Evolutionary conservation across 2,113 vertebrate species (phyloP).

Genomic region (Cheilinus undulatus): DNA sequence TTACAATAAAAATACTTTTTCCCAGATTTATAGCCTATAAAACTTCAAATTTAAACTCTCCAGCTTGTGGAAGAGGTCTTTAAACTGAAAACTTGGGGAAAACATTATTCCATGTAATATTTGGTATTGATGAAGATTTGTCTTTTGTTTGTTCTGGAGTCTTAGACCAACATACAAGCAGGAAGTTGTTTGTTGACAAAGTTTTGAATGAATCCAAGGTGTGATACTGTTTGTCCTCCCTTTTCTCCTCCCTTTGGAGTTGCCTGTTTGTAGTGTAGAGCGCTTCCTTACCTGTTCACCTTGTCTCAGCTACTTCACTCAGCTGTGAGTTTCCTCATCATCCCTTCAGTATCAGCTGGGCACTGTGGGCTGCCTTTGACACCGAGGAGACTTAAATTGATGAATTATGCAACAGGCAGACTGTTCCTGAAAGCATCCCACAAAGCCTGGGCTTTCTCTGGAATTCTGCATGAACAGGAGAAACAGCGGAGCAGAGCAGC

Average conservation of each 20-base stretch:
- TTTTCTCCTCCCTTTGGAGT: conserved; percentile 35
- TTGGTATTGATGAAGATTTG: background rate
- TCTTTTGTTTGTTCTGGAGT: conserved; percentile 7
- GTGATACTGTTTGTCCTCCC: conserved; percentile 17
- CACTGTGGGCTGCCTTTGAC: conserved; percentile 60
- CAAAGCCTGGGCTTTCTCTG: conserved; percentile 70
- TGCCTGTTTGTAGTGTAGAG: conserved; percentile 16
- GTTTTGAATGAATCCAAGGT: conserved; percentile 3
- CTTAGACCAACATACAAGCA: background rate
- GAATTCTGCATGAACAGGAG: conserved; percentile 71
- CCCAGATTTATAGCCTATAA: too few relatives aligned
- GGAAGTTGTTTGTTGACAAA: conserved; percentile 18
- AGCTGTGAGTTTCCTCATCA: conserved; percentile 41
- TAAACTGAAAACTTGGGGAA: too few relatives aligned
- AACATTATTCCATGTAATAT: too few relatives aligned
- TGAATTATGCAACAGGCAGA: conserved; percentile 81
- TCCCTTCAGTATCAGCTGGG: conserved; percentile 62
- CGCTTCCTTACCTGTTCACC: conserved; percentile 48
- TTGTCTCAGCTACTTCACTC: conserved; percentile 24
- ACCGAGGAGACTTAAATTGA: conserved; percentile 64
- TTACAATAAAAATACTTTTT: too few relatives aligned
- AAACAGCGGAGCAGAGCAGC: conserved; percentile 56
- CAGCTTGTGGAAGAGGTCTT: too few relatives aligned
- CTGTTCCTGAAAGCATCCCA: conserved; percentile 77
- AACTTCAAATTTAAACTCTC: too few relatives aligned